Conservation (phyloP, 2,113 vertebrate species). For the Toxotes jaculatrix region DNA sequence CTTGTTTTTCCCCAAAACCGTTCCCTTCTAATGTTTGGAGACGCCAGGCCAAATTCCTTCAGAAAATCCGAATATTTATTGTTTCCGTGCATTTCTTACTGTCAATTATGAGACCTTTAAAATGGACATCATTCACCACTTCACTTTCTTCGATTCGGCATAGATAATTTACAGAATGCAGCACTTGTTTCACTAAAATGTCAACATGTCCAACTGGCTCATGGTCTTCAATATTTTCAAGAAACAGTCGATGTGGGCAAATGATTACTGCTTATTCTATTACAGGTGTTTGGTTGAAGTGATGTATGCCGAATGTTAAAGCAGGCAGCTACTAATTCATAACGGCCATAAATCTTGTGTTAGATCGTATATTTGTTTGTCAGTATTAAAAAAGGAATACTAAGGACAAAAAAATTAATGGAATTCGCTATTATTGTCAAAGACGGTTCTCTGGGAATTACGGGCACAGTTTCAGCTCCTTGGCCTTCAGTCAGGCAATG, state of each 20-base stretch:
- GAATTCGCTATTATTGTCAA: background rate
- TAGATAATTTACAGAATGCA: fast-evolving
- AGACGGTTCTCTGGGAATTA: background rate
- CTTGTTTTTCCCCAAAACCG: background rate
- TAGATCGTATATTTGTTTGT: fast-evolving
- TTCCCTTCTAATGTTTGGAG: background rate
- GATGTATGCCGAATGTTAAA: background rate
- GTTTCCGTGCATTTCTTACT: background rate
- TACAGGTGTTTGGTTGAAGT: background rate
- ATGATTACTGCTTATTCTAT: background rate
- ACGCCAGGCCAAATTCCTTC: background rate
- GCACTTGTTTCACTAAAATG: background rate
- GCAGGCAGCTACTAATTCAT: fast-evolving
- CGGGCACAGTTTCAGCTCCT: background rate
- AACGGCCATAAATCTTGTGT: fast-evolving
- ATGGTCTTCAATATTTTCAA: background rate
- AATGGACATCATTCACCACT: background rate
- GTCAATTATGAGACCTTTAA: background rate
- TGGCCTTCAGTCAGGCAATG: background rate
- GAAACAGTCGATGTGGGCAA: background rate
- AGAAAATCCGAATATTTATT: background rate
- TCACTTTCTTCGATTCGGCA: background rate
- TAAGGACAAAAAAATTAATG: no score
- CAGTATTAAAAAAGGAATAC: background rate
- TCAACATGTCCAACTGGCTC: background rate